phyloP scores from a whole-genome alignment of 2,888 invertebrate genomes.

The Ichneumoninae sp. region DNA sequence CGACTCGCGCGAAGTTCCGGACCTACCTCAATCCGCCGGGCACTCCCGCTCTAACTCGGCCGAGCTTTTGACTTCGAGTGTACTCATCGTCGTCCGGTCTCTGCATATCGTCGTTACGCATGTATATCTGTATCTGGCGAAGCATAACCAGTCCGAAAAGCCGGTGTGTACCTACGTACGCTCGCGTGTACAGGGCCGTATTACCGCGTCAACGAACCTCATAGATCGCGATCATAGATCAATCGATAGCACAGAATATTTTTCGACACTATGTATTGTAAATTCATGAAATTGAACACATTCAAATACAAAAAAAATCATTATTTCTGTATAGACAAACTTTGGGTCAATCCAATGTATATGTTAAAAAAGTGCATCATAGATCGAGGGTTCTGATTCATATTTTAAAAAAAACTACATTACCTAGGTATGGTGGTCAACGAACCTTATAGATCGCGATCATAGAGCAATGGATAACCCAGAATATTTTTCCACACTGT shows the following conservation, averaged over 20 bases:
- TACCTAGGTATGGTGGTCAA: slow-evolving; percentile 2
- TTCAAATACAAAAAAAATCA: no score
- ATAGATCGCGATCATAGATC: not conserved
- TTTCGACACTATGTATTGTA: not conserved
- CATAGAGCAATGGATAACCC: no score
- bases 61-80: slow-evolving; percentile 46
- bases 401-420: not conserved
- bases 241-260: not conserved
- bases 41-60: slow-evolving; percentile 24
- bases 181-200: slow-evolving; percentile 33
- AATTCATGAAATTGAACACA: no score
- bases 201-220: not conserved
- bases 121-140: slow-evolving; percentile 27
- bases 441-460: not conserved
- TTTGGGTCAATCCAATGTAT: no score
- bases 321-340: no score
- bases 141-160: slow-evolving; percentile 47
- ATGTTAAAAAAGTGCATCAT: not conserved
- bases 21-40: slow-evolving; percentile 57
- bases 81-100: slow-evolving; percentile 41
- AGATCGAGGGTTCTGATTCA: not conserved
- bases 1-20: slow-evolving; percentile 25
- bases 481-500: no score
- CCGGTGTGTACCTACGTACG: slow-evolving; percentile 23
- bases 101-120: slow-evolving; percentile 29